Conservation (phyloP, 1,140 invertebrate species). For the Parapsyche elsis region DNA sequence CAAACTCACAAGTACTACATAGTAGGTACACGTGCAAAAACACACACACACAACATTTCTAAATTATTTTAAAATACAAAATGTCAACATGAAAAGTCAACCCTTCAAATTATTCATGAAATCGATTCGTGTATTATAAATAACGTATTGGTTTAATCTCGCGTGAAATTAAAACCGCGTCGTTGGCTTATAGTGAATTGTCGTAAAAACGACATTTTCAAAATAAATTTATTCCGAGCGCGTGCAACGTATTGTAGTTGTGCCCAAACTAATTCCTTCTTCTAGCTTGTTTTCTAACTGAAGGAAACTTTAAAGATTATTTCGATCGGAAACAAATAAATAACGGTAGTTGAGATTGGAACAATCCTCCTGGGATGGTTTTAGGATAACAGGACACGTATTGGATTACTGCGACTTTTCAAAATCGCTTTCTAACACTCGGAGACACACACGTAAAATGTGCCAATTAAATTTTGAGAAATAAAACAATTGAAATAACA, state of each 20-base stretch:
- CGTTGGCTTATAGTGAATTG: neutral
- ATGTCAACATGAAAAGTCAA: no score
- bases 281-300: slow-evolving; percentile 48
- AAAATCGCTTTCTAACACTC: slow-evolving; percentile 11
- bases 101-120: no score
- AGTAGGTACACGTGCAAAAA: neutral
- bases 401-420: slow-evolving; percentile 35
- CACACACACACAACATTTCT: neutral
- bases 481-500: no score
- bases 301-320: slow-evolving; percentile 48
- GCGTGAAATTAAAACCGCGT: neutral
- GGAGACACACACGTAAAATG: no score
- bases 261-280: slow-evolving; percentile 42
- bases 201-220: neutral
- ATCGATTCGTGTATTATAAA: no score
- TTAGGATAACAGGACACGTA: slow-evolving; percentile 36
- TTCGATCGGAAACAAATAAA: slow-evolving; percentile 54
- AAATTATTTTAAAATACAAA: neutral
- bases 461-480: no score
- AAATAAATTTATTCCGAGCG: neutral
- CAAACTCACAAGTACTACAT: slow-evolving; percentile 4
- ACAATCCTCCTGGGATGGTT: slow-evolving; percentile 5
- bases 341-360: slow-evolving; percentile 41
- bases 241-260: neutral
- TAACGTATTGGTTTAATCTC: no score